Base-by-base conservation (phyloP, 2,888 invertebrate species). In the Polymixis flavicincta region DNA sequence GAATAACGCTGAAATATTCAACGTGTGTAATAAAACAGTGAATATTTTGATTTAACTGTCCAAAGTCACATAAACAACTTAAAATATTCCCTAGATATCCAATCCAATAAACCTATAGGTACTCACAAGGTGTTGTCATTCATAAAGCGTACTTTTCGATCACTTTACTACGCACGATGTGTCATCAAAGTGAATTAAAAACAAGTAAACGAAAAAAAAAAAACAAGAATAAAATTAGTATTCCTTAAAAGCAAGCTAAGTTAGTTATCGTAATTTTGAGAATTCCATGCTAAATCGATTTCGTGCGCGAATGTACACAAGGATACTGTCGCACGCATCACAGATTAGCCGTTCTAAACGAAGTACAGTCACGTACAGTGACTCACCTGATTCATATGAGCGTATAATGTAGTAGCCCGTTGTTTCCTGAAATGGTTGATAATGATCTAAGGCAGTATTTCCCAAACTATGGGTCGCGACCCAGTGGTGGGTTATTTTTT, bases 281-380 rank as follows among this genome's bases (percentile, higher is more conserved):
- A 91, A 92, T 90, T 83, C 86, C 88, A 85, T 87, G 83, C 83
- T 78, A 88, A 91, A 92, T 91, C 89, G 90, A 90, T 92, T 92
- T 89, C 90, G 92, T 92, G 87, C 89, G 88, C 89, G 90, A 92
- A 88, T 89, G 92, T 94, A 93, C 92, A 86, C 89, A 89, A 89
- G 85, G 89, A 90, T 89, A 89, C 85, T 91, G 92, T 92, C 91
- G 89, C 91, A 92, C 92, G 91, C 91, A 90, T 90, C 88, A 88
- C 84, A 88, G 89, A 91, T 90, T 90, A 90, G 90, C 88, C 87
- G 82, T 84, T 87, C 80, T 87, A 89, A 88, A 87, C 87, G 89
- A 86, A 94, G 92, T 93, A 94, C 93, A 92, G 91, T 94, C 94
- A 94, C 94, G 94, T 94, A 92, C 87, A 90, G 85, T 89, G 88